phyloP scores from a whole-genome alignment of 2,888 invertebrate species.

The Agonopterix heracliana region DNA sequence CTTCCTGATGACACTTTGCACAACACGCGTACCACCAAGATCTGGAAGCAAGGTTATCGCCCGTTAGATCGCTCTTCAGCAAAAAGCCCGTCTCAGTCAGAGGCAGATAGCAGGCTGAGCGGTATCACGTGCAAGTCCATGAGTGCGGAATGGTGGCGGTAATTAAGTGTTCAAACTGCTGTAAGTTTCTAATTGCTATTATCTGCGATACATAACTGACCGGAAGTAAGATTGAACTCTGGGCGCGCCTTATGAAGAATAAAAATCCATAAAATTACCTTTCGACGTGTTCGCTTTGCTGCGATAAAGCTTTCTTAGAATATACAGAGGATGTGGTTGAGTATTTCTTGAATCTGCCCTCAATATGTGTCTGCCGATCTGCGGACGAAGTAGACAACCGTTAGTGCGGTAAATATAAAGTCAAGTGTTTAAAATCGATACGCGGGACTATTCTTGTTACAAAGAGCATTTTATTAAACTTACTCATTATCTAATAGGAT shows the following conservation, averaged over 20 bases:
- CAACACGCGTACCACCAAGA: slow-evolving; percentile 92
- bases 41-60: slow-evolving; percentile 44
- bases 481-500: no score
- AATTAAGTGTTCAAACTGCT: no score
- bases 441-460: not conserved
- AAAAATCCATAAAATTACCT: slow-evolving; percentile 36
- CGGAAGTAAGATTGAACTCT: no score
- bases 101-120: no score
- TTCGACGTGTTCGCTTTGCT: slow-evolving; percentile 68
- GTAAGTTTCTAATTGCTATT: no score
- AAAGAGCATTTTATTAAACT: no score
- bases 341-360: slow-evolving; percentile 71
- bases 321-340: slow-evolving; percentile 69
- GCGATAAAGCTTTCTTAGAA: slow-evolving; percentile 67
- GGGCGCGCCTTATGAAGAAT: no score
- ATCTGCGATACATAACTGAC: no score
- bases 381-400: slow-evolving; percentile 18
- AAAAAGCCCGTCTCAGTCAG: no score
- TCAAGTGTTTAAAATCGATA: slow-evolving; percentile 3
- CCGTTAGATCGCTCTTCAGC: no score
- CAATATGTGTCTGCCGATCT: slow-evolving; percentile 69
- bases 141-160: no score
- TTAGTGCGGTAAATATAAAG: not conserved
- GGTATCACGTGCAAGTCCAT: no score
- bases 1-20: slow-evolving; percentile 85